These are phyloP conservation scores for Tachina fera DNA, from an alignment of 2,888 invertebrate genomes.

Conservation along the genomic window DNA sequence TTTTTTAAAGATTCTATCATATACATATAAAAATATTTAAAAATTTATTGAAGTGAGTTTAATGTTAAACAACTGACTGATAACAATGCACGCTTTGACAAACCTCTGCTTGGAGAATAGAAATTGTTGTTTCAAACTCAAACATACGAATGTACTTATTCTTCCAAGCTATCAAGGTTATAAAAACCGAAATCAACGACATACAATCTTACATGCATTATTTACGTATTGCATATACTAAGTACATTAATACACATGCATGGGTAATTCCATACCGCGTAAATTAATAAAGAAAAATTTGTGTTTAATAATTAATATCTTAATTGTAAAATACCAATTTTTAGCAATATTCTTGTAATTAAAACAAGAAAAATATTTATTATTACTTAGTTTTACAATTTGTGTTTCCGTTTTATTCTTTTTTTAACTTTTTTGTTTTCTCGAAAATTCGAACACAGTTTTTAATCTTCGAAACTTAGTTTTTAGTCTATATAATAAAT, in stretches of 20 bases:
- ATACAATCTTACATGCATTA: background rate
- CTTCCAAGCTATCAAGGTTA: conserved; percentile 45
- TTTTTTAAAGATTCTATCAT: too few species aligned
- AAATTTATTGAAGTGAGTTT: too few species aligned
- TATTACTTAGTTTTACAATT: too few species aligned
- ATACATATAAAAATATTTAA: too few species aligned
- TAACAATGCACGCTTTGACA: background rate
- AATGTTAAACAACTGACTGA: background rate
- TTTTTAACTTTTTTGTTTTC: too few species aligned
- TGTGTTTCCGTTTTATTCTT: too few species aligned
- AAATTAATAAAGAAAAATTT: background rate
- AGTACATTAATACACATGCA: background rate
- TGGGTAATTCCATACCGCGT: conserved; percentile 1
- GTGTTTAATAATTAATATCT: background rate
- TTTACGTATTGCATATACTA: background rate
- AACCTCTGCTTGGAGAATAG: background rate
- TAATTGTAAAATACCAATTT: too few species aligned
- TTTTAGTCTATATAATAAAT: too few species aligned
- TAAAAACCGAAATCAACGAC: conserved; percentile 15
- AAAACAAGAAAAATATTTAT: too few species aligned
- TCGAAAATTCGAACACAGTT: too few species aligned
- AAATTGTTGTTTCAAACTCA: background rate
- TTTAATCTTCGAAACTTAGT: too few species aligned
- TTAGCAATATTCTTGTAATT: too few species aligned
- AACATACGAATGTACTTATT: background rate